Base-by-base conservation (phyloP, 1,140 invertebrate species). In the Macrostomum lignano region DNA sequence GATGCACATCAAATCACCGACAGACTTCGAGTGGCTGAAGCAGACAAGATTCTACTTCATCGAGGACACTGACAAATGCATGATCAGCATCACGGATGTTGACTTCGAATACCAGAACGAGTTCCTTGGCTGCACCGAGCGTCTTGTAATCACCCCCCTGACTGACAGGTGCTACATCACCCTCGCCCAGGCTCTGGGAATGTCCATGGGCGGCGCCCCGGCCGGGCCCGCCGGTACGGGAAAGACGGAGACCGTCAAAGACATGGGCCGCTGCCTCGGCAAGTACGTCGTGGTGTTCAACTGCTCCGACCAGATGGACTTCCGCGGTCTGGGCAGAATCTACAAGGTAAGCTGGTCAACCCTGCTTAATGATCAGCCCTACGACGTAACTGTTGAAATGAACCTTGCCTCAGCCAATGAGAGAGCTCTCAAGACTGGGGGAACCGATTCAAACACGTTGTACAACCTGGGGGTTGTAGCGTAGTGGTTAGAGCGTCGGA, bases 231-330 rank as follows among this genome's bases (percentile, higher is more conserved):
- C 77, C 5, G 76, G 77, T 7, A 82, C 77, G 1, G 77, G 77
- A 1, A 84, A 84, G 60, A 86, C 78, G 0, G 78, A 84, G 58
- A 84, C 77, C 0, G 75, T 79, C 0, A 84, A 86, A 60, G 78
- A 84, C 43, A 82, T 86, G 77, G 77, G 77, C 2, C 81, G 82
- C 58, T 81, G 77, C 1, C 52, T 86, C 4, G 78, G 74, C 9
- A 84, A 84, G 58, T 84, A 82, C 47, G 76, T 84, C 2, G 77
- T 86, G 1, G 77, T 86, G 0, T 84, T 84, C 52, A 86, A 86
- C 57, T 86, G 78, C 46, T 82, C 76, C 2, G 78, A 86, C 61
- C 77, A 84, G 60, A 82, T 86, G 77, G 78, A 86, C 55, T 84
- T 78, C 46, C 66, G 74, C 61, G 73, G 21, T 21, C 11, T 32